Conservation (phyloP, 53 echinoderm and acorn worm genomes). For the Apostichopus leukothele region DNA sequence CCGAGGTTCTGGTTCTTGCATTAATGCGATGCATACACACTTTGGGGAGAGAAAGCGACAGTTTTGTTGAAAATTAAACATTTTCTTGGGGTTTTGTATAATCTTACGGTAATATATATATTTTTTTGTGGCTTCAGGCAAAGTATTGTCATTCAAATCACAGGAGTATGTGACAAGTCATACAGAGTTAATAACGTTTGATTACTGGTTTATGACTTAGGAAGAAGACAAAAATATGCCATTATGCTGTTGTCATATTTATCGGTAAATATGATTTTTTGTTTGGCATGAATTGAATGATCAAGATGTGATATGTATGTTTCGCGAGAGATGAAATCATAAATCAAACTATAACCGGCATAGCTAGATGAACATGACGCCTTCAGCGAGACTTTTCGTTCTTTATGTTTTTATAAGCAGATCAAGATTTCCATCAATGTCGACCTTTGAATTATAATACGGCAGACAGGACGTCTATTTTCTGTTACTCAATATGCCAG, state of each 20-base stretch:
- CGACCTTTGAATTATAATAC: no score
- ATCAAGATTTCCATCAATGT: no score
- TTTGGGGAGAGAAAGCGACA: not conserved
- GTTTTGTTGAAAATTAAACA: not conserved
- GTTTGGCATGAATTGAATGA: not conserved
- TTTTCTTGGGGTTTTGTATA: not conserved
- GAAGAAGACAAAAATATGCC: not conserved
- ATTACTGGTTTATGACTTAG: not conserved
- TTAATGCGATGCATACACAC: conserved; percentile 12
- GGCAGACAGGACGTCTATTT: no score
- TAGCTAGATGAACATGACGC: no score
- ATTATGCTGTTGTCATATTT: not conserved
- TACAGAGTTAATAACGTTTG: not conserved
- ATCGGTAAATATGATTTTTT: not conserved
- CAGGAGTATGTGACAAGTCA: not conserved
- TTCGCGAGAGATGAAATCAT: no score
- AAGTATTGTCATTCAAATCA: not conserved
- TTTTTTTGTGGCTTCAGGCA: not conserved
- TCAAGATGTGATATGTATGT: no score
- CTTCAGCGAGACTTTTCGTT: no score
- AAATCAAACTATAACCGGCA: no score
- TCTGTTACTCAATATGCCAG: no score
- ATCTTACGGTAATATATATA: not conserved
- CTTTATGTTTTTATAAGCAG: no score
- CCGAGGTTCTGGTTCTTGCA: conserved; percentile 6